Evolutionary conservation across 1,140 invertebrate species (phyloP).

Genomic region (Diploscapter pachys): DNA sequence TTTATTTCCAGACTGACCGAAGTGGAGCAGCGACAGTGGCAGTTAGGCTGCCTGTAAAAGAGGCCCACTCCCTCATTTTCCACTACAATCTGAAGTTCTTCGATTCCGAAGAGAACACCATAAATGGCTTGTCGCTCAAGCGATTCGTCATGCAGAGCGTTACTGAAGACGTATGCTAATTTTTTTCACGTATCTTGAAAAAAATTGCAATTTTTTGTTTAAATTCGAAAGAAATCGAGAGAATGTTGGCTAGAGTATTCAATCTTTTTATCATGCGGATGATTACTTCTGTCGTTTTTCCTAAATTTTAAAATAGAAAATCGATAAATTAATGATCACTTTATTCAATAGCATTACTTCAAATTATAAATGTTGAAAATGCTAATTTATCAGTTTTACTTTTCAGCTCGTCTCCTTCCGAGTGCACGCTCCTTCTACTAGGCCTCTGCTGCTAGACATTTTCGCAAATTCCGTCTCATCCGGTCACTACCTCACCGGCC

Average conservation of each 20-base stretch:
- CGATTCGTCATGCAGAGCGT: conserved; percentile 89
- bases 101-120: conserved; percentile 75
- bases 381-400: neutral
- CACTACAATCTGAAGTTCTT: conserved; percentile 95
- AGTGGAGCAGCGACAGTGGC: conserved; percentile 83
- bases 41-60: conserved; percentile 85
- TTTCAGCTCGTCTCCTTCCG: conserved; percentile 55
- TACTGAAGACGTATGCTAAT: conserved; percentile 48
- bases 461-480: conserved; percentile 98
- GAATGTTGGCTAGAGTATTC: no score
- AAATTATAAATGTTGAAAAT: neutral
- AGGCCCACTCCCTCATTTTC: conserved; percentile 88
- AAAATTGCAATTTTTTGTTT: no score
- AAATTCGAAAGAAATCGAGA: no score
- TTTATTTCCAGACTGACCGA: conserved; percentile 45
- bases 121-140: conserved; percentile 79
- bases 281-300: no score
- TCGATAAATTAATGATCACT: no score
- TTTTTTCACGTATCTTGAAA: neutral
- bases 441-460: conserved; percentile 88
- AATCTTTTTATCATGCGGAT: no score
- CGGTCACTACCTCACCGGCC: conserved; percentile 85
- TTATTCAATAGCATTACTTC: neutral
- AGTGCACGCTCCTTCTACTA: conserved; percentile 89
- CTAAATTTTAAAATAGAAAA: no score